Evolutionary conservation across 1,140 invertebrate genomes (phyloP).

Genomic region (Chelonus insularis): DNA sequence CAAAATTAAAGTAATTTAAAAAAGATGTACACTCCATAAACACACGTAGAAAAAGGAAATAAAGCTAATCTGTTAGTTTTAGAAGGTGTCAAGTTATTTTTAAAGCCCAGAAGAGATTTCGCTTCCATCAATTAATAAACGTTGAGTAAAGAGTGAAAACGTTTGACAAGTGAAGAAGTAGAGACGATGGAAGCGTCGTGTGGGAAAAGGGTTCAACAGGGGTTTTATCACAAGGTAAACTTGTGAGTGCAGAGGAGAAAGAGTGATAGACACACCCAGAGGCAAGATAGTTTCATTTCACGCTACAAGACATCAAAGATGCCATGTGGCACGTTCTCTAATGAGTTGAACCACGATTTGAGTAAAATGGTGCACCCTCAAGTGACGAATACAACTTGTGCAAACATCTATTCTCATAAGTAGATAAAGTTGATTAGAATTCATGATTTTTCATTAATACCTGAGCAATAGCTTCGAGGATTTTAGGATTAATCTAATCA

Average conservation of each 20-base stretch:
- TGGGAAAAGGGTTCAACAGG: conserved; percentile 5
- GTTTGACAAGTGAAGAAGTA: neutral
- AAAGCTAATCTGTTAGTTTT: no score
- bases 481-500: no score
- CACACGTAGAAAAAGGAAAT: no score
- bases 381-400: conserved; percentile 52
- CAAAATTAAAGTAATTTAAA: no score
- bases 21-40: no score
- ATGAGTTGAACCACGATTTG: conserved; percentile 55
- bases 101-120: neutral
- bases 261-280: conserved; percentile 10
- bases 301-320: conserved; percentile 52
- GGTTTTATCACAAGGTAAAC: conserved; percentile 2
- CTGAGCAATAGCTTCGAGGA: no score
- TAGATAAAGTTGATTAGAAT: no score
- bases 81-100: neutral
- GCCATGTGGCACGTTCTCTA: conserved; percentile 53
- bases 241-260: conserved; percentile 13
- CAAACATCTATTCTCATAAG: neutral
- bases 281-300: conserved; percentile 47
- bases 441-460: no score
- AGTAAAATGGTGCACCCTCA: conserved; percentile 37
- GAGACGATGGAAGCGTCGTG: neutral
- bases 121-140: conserved; percentile 10
- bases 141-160: conserved; percentile 6